Evolutionary conservation across 2,113 vertebrate species (phyloP).

Genomic region (Oceanodroma tethys): DNA sequence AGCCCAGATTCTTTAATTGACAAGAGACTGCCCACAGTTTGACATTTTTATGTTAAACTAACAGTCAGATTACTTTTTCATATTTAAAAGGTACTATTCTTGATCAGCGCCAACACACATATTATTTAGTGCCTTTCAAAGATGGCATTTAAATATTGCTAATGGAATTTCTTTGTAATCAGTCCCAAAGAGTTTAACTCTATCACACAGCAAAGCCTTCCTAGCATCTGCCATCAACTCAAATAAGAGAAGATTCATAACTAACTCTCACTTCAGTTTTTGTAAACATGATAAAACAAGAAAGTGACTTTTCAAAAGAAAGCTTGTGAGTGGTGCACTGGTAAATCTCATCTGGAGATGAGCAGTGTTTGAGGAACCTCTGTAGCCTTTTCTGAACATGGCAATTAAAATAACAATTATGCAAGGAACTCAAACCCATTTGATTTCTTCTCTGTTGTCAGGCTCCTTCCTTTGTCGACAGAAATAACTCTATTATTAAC

Average conservation of each 20-base stretch:
- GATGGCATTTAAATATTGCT: conserved; percentile 71
- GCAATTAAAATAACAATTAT: conserved; percentile 51
- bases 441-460: conserved; percentile 17
- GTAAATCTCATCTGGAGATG: not conserved
- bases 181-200: conserved; percentile 65
- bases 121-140: conserved; percentile 68
- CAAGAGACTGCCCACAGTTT: conserved; percentile 71
- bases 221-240: conserved; percentile 48
- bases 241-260: conserved; percentile 40
- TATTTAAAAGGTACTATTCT: conserved; percentile 70
- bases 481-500: conserved; percentile 49
- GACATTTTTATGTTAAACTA: conserved; percentile 73
- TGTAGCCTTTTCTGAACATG: conserved; percentile 1
- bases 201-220: conserved; percentile 46
- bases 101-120: conserved; percentile 68
- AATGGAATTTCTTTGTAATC: conserved; percentile 75
- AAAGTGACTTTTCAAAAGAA: conserved; percentile 55
- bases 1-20: conserved; percentile 71
- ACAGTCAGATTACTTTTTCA: conserved; percentile 70
- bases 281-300: conserved; percentile 67
- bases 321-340: not conserved
- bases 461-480: conserved; percentile 24
- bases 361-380: not conserved
- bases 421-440: conserved; percentile 21
- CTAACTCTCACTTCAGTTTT: conserved; percentile 56